These are phyloP conservation scores for Popillia japonica DNA, from an alignment of 1,140 invertebrate species.

Conservation along the genomic window DNA sequence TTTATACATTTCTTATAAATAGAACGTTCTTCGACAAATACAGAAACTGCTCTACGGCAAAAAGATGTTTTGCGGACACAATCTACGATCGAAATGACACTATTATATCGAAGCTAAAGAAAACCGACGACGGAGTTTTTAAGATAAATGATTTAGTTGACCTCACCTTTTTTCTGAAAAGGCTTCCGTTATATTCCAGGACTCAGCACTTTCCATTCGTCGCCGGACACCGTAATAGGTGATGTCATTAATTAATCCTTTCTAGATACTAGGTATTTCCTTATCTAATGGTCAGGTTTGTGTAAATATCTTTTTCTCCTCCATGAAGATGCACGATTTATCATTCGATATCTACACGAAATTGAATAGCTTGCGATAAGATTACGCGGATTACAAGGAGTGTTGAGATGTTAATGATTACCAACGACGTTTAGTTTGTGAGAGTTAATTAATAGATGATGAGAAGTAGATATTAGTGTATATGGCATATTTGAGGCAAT, in stretches of 20 bases:
- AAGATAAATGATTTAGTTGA: constrained; percentile 40
- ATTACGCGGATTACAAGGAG: background rate
- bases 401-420: background rate
- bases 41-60: constrained; percentile 5
- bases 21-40: constrained; percentile 23
- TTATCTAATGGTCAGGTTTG: constrained; percentile 35
- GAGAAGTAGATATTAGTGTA: no score
- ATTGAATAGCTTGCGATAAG: constrained; percentile 20
- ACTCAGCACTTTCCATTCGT: constrained; percentile 36
- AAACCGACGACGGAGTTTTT: constrained; percentile 30
- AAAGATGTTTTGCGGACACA: constrained; percentile 33
- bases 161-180: constrained; percentile 36
- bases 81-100: constrained; percentile 31
- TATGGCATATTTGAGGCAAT: no score
- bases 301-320: constrained; percentile 26
- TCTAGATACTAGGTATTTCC: constrained; percentile 25
- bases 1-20: constrained; percentile 34
- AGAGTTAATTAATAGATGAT: background rate
- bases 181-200: constrained; percentile 4
- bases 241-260: constrained; percentile 39
- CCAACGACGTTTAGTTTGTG: background rate
- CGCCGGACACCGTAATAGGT: constrained; percentile 23
- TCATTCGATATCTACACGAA: constrained; percentile 9
- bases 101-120: constrained; percentile 30
- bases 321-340: constrained; percentile 29